These are phyloP conservation scores for Aelia acuminata DNA, from an alignment of 2,888 invertebrate genomes.

Conservation along the genomic window DNA sequence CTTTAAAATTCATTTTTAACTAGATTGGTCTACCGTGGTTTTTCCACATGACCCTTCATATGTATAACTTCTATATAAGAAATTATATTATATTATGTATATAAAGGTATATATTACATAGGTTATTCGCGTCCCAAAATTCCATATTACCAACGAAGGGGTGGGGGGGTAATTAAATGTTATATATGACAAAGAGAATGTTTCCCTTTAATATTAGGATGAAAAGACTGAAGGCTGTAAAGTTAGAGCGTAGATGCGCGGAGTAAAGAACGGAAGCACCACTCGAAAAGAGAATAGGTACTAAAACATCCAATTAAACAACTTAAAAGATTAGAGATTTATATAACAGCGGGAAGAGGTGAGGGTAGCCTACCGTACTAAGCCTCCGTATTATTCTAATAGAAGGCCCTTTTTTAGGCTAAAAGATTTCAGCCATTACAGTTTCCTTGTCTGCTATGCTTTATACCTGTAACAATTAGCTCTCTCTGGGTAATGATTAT, in stretches of 20 bases:
- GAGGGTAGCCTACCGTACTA: not conserved
- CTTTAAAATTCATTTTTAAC: no score
- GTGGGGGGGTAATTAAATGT: no score
- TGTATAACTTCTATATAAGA: no score
- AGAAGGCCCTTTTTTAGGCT: not conserved
- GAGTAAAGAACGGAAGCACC: not conserved
- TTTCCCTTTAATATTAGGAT: not conserved
- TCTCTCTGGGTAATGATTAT: not conserved
- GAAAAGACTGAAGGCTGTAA: not conserved
- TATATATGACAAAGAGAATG: no score
- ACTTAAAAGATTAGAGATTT: slow-evolving; percentile 20
- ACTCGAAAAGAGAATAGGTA: not conserved
- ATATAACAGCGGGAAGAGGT: not conserved
- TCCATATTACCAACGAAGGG: no score
- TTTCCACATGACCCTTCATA: no score
- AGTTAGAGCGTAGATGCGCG: not conserved
- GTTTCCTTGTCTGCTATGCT: not conserved
- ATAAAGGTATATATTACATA: no score
- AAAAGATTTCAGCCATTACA: not conserved
- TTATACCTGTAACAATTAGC: not conserved
- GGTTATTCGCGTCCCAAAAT: no score
- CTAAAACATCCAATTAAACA: slow-evolving; percentile 16
- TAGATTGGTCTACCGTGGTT: no score
- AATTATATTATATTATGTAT: no score
- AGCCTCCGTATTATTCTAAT: not conserved